phyloP scores from a whole-genome alignment of 2,888 invertebrate species.

The Meganola albula region DNA sequence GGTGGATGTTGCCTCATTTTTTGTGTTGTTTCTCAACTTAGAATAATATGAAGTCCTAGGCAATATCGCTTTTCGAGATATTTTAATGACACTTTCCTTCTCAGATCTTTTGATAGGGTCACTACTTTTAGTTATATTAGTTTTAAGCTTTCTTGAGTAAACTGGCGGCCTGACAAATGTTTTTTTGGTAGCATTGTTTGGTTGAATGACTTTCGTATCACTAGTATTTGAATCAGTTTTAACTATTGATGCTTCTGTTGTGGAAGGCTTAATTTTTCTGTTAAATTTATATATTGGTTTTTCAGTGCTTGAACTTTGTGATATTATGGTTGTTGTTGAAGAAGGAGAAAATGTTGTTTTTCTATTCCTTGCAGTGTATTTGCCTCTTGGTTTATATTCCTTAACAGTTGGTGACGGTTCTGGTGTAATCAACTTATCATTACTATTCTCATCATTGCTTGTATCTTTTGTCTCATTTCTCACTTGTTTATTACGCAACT shows the following conservation, averaged over 20 bases:
- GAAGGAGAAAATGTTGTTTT: conserved; percentile 43
- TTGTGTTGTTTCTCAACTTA: conserved; percentile 42
- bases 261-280: conserved; percentile 55
- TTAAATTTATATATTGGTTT: conserved; percentile 51
- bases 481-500: conserved; percentile 53
- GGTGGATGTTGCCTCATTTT: conserved; percentile 31
- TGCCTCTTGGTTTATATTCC: conserved; percentile 48
- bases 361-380: conserved; percentile 46
- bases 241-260: conserved; percentile 37
- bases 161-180: conserved; percentile 44
- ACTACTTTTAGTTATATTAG: conserved; percentile 33
- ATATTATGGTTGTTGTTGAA: conserved; percentile 29
- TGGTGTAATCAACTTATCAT: conserved; percentile 27
- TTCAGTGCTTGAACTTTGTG: conserved; percentile 31
- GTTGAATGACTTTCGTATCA: conserved; percentile 40
- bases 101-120: conserved; percentile 27
- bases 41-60: conserved; percentile 62
- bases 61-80: conserved; percentile 33
- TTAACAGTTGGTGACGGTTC: conserved; percentile 35
- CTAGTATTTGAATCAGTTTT: conserved; percentile 39
- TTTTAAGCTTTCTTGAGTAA: conserved; percentile 46
- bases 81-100: conserved; percentile 21
- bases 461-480: conserved; percentile 36
- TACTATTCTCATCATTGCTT: conserved; percentile 30
- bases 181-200: conserved; percentile 41